Percentiles rank a stretch among this genome's conserved stretches.
Evolutionary conservation across 2,113 vertebrate genomes (phyloP).

Genomic region (Takifugu bimaculatus): DNA sequence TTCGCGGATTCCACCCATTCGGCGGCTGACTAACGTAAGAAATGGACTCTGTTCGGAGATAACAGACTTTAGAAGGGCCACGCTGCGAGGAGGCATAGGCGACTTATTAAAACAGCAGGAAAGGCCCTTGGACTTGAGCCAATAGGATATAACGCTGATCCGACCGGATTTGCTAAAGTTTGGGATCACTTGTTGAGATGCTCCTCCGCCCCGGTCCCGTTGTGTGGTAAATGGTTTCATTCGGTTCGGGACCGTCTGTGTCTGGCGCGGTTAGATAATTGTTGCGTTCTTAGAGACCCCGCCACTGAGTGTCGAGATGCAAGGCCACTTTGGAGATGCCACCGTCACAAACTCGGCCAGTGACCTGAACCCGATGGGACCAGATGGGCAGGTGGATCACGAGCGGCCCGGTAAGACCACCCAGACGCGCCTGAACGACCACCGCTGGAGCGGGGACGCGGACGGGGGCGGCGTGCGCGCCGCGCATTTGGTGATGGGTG

Average conservation of each 20-base stretch:
- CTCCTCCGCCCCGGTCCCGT: not conserved
- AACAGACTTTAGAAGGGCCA: constrained; percentile 62
- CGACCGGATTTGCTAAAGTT: constrained; percentile 69
- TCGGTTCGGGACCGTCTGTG: not conserved
- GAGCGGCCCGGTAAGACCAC: constrained; percentile 35
- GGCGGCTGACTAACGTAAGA: constrained; percentile 25
- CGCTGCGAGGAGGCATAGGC: constrained; percentile 62
- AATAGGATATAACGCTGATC: constrained; percentile 81
- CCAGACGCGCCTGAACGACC: constrained; percentile 57
- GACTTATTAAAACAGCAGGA: constrained; percentile 84
- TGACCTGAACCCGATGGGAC: constrained; percentile 71
- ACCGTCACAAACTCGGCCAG: constrained; percentile 74
- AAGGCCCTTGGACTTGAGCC: constrained; percentile 73
- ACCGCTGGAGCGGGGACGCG: constrained; percentile 56
- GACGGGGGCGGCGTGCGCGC: constrained; percentile 27
- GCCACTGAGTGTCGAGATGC: constrained; percentile 63
- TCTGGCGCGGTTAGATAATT: not conserved
- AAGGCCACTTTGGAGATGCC: constrained; percentile 65
- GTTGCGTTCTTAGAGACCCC: constrained; percentile 1
- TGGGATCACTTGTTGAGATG: constrained; percentile 50
- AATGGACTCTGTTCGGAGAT: constrained; percentile 50
- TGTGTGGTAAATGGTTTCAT: constrained; percentile 41
- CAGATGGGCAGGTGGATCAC: constrained; percentile 38
- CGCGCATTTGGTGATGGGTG: constrained; percentile 35
- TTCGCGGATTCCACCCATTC: constrained; percentile 46